phyloP scores from a whole-genome alignment of 2,888 invertebrate genomes.

The Mimas tiliae region DNA sequence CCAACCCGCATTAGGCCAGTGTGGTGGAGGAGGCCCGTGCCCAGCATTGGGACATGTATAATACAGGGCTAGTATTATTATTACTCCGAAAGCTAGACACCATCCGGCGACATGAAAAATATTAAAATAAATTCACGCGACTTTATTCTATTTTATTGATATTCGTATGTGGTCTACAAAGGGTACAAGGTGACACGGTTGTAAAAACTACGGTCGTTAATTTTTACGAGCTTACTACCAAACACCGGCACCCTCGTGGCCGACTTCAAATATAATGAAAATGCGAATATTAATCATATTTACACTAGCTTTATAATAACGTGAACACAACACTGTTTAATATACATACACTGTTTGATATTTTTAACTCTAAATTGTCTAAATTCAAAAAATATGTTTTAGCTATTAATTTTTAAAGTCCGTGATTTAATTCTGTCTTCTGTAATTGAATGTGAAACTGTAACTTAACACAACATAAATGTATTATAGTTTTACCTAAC shows the following conservation, averaged over 20 bases:
- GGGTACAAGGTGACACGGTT: constrained; percentile 41
- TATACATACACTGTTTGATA: neutral
- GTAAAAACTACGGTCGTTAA: constrained; percentile 47
- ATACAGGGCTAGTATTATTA: too few species aligned
- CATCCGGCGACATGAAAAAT: neutral
- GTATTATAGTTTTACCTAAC: too few species aligned
- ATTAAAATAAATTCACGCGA: neutral
- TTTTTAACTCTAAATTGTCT: too few species aligned
- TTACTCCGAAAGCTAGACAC: neutral
- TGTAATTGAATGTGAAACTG: too few species aligned
- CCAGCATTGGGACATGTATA: too few species aligned
- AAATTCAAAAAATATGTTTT: too few species aligned
- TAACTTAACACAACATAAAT: too few species aligned
- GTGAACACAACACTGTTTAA: neutral
- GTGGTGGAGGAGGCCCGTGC: too few species aligned
- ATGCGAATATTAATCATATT: constrained; percentile 20
- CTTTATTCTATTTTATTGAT: constrained; percentile 24
- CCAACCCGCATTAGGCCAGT: too few species aligned
- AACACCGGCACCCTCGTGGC: neutral
- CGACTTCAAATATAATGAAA: constrained; percentile 22
- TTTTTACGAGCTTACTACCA: constrained; percentile 37
- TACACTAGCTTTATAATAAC: constrained; percentile 2
- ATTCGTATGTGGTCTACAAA: constrained; percentile 31
- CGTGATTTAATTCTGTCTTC: too few species aligned
- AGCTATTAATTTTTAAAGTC: too few species aligned